Evolutionary conservation across 2,797 vertebrate species (phyloP).

Genomic region (Rhinatrema bivittatum): DNA sequence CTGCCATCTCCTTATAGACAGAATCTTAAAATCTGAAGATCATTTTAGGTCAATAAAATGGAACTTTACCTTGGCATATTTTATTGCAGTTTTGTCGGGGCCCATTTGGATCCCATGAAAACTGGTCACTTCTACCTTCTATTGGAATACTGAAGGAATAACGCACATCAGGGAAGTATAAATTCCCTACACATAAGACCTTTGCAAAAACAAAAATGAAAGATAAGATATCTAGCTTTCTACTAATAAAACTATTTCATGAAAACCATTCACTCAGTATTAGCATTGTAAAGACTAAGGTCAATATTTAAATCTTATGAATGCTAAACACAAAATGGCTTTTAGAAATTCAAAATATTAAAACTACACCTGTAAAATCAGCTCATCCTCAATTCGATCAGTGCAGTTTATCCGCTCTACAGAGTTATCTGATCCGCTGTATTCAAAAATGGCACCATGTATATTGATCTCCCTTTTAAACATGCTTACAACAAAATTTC

Average conservation of each 20-base stretch:
- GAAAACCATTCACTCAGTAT: not conserved
- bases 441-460: constrained; percentile 82
- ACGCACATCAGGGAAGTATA: constrained; percentile 86
- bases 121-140: constrained; percentile 69
- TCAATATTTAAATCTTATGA: no score
- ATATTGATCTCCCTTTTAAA: constrained; percentile 88
- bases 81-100: constrained; percentile 86
- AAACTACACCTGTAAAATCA: constrained; percentile 78
- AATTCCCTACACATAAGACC: constrained; percentile 93
- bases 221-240: constrained; percentile 6
- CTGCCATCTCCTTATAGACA: no score
- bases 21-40: no score
- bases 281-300: no score
- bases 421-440: constrained; percentile 86
- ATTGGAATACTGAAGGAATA: constrained; percentile 90
- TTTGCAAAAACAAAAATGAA: constrained; percentile 52
- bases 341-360: no score
- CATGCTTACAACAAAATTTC: constrained; percentile 95
- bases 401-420: constrained; percentile 92
- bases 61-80: constrained; percentile 84
- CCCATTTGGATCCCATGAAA: constrained; percentile 80
- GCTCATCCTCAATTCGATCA: constrained; percentile 77
- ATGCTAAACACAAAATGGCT: no score
- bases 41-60: no score
- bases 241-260: constrained; percentile 31